Evolutionary conservation across 2,797 vertebrate genomes (phyloP), one percentile per base, ranked within the genome.

Genomic region (Vireo griseus): DNA sequence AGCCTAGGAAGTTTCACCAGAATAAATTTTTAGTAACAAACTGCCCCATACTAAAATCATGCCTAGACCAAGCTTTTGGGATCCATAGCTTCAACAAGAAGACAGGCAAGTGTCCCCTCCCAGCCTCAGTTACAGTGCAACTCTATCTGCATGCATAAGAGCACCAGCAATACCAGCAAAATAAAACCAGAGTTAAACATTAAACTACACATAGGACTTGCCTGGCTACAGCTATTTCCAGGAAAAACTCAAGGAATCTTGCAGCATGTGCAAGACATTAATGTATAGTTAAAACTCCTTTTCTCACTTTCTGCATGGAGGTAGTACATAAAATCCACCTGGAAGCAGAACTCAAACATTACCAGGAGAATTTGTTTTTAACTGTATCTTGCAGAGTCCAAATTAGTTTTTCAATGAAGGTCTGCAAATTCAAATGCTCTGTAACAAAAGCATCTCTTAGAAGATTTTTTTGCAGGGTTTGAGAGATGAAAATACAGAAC

Each of bases 111-210:
- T n/a, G 75, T 35, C 67, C 68, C 33, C 42, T 71, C 44, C 45
- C 44, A 31, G 6, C 31, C 75, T n/a, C 28, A 85, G 51, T 48
- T 62, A 37, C 1, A 86, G 8, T 17, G 16, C 40, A 90, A 55
- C 47, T 73, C 55, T 16, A 20, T 3, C 65, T 25, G 44, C 21
- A 37, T 5, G 69, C 0, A 0, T 22, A 52, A 73, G 19, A 89
- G 37, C 50, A 68, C 18, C 29, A 63, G 55, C 62, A 65, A 57
- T 0, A 54, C 24, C 39, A 77, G 50, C 33, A 84, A 93, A 88
- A 83, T 61, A 65, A 78, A 88, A 61, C 15, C 7, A 19, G 50
- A 78, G 62, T 57, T 62, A 91, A 94, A 91, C 45, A 73, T 78
- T 92, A 76, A 95, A 42, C 91, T 51, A 21, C 35, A 40, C 5